Percentiles rank a stretch among this genome's conserved stretches.
Evolutionary conservation across 2,888 invertebrate species (phyloP).

Genomic region (Dermolepida albohirtum): DNA sequence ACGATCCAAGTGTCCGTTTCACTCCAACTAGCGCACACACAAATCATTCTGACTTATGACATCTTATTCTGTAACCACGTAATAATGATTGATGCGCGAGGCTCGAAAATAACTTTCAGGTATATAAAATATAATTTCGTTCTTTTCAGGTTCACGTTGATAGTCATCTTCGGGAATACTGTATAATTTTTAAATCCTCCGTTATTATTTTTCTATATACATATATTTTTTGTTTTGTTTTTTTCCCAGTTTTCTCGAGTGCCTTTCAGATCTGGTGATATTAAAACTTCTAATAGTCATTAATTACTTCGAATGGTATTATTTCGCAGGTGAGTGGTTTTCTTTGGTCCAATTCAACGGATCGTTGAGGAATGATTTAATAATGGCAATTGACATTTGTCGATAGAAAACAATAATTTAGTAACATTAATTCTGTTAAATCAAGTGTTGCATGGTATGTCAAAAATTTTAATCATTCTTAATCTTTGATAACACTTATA

Average conservation of each 20-base stretch:
- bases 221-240: background rate
- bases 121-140: conserved; percentile 52
- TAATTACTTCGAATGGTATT: conserved; percentile 38
- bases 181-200: conserved; percentile 48
- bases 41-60: conserved; percentile 40
- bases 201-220: conserved; percentile 44
- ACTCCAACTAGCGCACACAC: background rate
- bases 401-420: too few species aligned
- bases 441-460: too few species aligned
- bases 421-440: too few species aligned
- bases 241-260: conserved; percentile 1
- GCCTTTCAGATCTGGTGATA: conserved; percentile 44
- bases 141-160: conserved; percentile 49
- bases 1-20: conserved; percentile 33
- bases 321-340: conserved; percentile 32
- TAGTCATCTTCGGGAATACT: conserved; percentile 45
- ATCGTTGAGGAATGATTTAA: conserved; percentile 18
- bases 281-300: conserved; percentile 50
- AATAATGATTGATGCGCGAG: conserved; percentile 50
- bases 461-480: too few species aligned
- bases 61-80: conserved; percentile 44
- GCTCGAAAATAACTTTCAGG: conserved; percentile 51
- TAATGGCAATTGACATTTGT: conserved; percentile 11
- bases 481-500: too few species aligned
- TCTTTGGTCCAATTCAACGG: conserved; percentile 1